Base-by-base conservation (phyloP, 92 coral and sea anemone genomes). In the Desmophyllum pertusum region DNA sequence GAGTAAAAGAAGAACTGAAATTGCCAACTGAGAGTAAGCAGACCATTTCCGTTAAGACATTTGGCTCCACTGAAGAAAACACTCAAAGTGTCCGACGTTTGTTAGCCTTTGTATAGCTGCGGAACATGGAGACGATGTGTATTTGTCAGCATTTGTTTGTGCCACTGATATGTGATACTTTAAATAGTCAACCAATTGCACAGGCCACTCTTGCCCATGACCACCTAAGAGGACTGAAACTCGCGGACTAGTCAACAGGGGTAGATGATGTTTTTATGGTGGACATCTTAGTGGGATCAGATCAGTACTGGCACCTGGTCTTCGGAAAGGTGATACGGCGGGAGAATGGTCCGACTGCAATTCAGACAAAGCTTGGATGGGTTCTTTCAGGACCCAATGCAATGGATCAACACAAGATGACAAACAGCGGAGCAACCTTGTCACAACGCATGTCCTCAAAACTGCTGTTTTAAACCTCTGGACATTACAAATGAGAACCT, bases 11-110 rank as follows among this genome's bases (percentile, higher is more conserved):
- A 4, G 19, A 39, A 37, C 71, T 88, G 30, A 46, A 51, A 37
- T 78, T 75, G 21, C 88, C 84, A n/a, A 62, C 73, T 53, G 86
- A 85, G 41, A 76, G 74, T n/a, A 89, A 75, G 4, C 88, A 89
- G 48, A 75, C 90, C 27, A 70, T 89, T 52, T 37, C 75, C 35
- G 80, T 89, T 19, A 86, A 89, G 33, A 92, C 92, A 67, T 89
- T 83, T 85, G 90, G 86, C 3, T 81, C 82, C 46, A 84, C 84
- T 10, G 90, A 80, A 64, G 90, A 80, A 42, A 79, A 85, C 50
- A 66, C 81, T 41, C 43, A 80, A 67, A 81, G 70, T 66, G 76
- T 79, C n/a, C 27, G 95, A 91, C 57, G 64, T 83, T n/a, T 35
- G 90, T 85, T 67, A 1, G 21, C 45, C 67, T 77, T 21, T 85